Evolutionary conservation across 2,113 vertebrate species (phyloP).

Genomic region (Hyperopisus bebe): DNA sequence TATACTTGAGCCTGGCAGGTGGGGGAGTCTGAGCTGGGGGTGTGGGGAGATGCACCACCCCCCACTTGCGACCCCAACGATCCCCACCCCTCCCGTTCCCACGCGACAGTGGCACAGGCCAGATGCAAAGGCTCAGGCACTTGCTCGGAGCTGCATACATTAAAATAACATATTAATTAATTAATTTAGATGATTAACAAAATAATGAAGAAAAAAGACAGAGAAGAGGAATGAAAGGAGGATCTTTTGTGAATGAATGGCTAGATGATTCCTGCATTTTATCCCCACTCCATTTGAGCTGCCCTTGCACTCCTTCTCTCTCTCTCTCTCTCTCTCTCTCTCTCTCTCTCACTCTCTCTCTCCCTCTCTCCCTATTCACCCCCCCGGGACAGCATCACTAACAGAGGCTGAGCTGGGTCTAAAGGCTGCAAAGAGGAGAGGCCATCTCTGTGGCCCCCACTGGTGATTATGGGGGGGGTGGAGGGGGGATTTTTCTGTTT

Average conservation of each 20-base stretch:
- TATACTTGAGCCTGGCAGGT: neutral
- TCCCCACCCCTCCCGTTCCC: conserved; percentile 32
- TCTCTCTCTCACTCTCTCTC: neutral
- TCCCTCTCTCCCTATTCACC: neutral
- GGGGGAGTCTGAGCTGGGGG: conserved; percentile 11
- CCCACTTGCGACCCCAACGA: conserved; percentile 10
- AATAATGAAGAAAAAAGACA: conserved; percentile 30
- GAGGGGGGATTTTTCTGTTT: neutral
- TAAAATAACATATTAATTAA: conserved; percentile 9
- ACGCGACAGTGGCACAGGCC: conserved; percentile 42
- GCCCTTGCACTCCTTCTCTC: neutral
- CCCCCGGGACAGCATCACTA: neutral
- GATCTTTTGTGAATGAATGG: conserved; percentile 34
- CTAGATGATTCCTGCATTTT: neutral
- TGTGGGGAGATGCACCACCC: conserved; percentile 31
- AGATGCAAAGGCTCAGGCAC: conserved; percentile 55
- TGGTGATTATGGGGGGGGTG: neutral
- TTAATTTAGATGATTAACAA: neutral
- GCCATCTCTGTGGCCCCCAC: neutral
- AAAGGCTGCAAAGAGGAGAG: neutral
- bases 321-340: neutral
- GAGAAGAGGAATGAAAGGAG: conserved; percentile 20
- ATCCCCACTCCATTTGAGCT: neutral
- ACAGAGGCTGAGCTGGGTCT: neutral
- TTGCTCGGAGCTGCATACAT: conserved; percentile 48